These are phyloP conservation scores for Thymallus thymallus DNA, from an alignment of 2,113 vertebrate species.

Conservation along the genomic window DNA sequence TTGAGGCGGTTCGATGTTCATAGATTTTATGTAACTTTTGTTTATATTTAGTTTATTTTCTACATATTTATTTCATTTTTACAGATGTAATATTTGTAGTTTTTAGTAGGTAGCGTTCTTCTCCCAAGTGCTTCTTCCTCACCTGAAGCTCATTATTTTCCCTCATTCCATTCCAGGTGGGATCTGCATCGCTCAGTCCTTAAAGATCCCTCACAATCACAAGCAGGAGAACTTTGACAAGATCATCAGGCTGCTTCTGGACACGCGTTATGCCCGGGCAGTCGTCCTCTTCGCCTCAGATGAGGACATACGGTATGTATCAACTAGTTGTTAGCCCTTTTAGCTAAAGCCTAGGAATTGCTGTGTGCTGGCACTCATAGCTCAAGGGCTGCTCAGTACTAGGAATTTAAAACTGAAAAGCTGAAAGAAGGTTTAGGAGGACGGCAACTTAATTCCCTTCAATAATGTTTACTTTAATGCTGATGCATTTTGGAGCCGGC, in stretches of 20 bases:
- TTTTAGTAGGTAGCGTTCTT: background rate
- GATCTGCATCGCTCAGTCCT: conserved; percentile 94
- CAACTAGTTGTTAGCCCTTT: background rate
- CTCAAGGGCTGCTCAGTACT: background rate
- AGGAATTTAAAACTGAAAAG: too few species aligned
- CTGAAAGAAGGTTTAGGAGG: too few species aligned
- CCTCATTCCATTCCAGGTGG: conserved; percentile 74
- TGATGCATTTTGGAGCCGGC: too few species aligned
- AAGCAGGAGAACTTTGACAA: conserved; percentile 87
- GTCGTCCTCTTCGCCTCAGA: conserved; percentile 91
- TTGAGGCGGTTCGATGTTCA: too few species aligned
- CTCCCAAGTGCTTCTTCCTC: background rate
- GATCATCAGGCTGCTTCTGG: conserved; percentile 87
- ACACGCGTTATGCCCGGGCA: conserved; percentile 85
- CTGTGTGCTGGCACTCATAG: background rate
- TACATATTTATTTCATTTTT: too few species aligned
- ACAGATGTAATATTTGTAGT: background rate
- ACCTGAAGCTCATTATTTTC: background rate
- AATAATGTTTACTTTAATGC: too few species aligned
- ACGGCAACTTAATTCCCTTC: too few species aligned
- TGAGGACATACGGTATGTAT: conserved; percentile 88
- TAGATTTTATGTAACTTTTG: too few species aligned
- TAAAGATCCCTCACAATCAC: conserved; percentile 90
- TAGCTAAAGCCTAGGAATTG: background rate
- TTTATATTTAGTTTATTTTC: too few species aligned